These are phyloP conservation scores for Epinephelus moara DNA, from an alignment of 2,113 vertebrate species.

Conservation along the genomic window DNA sequence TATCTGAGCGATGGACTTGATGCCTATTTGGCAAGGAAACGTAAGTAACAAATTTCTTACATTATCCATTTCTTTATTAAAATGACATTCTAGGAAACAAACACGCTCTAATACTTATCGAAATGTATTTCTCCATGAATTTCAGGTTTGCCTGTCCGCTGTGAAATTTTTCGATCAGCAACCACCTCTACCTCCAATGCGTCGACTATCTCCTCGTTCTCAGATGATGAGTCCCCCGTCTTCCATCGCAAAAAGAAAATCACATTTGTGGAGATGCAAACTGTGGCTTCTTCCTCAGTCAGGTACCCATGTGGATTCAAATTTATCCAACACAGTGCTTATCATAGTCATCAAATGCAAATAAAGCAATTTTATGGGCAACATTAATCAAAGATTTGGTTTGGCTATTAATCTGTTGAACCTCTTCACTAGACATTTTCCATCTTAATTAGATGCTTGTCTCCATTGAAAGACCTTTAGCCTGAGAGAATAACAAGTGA, in stretches of 20 bases:
- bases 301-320: conserved; percentile 60
- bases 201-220: conserved; percentile 43
- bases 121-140: not conserved
- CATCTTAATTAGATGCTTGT: not conserved
- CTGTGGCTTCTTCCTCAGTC: conserved; percentile 87
- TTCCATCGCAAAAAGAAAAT: conserved; percentile 80
- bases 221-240: conserved; percentile 81
- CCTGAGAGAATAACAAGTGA: not conserved
- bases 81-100: not conserved
- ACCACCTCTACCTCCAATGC: conserved; percentile 69
- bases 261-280: conserved; percentile 89
- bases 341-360: not conserved
- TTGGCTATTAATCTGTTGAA: not conserved
- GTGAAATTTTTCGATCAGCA: conserved; percentile 44
- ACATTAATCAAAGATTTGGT: not conserved
- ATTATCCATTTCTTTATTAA: not conserved
- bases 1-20: conserved; percentile 87
- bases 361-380: not conserved
- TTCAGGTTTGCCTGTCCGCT: conserved; percentile 53
- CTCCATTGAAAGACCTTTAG: not conserved
- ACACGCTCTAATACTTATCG: not conserved
- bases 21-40: conserved; percentile 83
- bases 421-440: not conserved
- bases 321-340: not conserved
- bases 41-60: conserved; percentile 76